Percentiles rank a stretch among this genome's conserved stretches.
These are phyloP conservation scores for Diadophis punctatus DNA, from an alignment of 2,113 vertebrate genomes.

Conservation along the genomic window DNA sequence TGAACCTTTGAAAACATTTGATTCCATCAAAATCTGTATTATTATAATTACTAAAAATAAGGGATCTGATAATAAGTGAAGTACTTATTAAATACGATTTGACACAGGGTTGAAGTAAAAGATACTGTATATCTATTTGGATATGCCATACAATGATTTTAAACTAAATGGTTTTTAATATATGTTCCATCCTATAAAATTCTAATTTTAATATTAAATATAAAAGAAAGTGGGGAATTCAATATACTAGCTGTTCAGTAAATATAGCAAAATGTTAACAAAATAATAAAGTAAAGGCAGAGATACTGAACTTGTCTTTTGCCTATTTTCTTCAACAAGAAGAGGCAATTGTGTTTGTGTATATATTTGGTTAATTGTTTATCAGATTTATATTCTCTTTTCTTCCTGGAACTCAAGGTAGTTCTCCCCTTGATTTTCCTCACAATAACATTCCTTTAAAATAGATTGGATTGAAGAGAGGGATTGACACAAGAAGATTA, in stretches of 20 bases:
- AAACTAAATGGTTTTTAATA: background rate
- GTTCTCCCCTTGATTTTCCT: background rate
- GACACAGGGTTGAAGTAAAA: background rate
- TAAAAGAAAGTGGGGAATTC: background rate
- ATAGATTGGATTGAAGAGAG: background rate
- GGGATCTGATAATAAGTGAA: background rate
- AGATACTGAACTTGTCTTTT: background rate
- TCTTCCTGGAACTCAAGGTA: background rate
- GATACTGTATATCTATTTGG: background rate
- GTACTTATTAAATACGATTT: background rate
- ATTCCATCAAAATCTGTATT: background rate
- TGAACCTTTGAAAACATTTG: background rate
- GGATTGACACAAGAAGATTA: background rate
- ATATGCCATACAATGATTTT: background rate
- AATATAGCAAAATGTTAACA: background rate
- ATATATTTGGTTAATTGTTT: background rate
- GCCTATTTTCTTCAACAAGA: background rate
- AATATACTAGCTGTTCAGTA: background rate
- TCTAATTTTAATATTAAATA: background rate
- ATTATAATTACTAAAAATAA: constrained; percentile 16
- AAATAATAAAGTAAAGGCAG: background rate
- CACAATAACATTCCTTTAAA: background rate
- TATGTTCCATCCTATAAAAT: background rate
- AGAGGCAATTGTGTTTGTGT: background rate
- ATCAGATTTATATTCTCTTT: background rate